Conservation (phyloP, 2,797 vertebrate species). For the Spondyliosoma cantharus region DNA sequence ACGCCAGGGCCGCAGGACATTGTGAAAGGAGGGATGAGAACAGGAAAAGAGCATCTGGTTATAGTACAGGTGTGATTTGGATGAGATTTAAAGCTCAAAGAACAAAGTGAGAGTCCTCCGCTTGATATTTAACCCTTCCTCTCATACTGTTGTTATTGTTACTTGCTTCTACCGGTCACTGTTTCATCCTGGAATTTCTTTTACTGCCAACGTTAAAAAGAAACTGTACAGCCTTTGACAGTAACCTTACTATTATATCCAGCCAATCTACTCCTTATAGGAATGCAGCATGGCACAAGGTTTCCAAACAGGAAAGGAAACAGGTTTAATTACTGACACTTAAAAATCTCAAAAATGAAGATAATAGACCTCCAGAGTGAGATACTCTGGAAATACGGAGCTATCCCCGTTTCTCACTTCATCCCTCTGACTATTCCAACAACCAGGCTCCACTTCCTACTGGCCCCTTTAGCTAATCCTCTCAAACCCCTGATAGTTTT, state of each 20-base stretch:
- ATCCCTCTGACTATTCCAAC: slow-evolving; percentile 41
- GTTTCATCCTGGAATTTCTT: neutral
- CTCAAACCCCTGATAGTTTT: slow-evolving; percentile 77
- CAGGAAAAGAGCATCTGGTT: neutral
- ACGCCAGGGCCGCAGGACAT: slow-evolving; percentile 36
- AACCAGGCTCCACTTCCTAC: slow-evolving; percentile 53
- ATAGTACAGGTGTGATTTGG: slow-evolving; percentile 1
- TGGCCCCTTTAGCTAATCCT: slow-evolving; percentile 71
- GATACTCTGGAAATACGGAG: slow-evolving; percentile 3
- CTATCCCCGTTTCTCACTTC: slow-evolving; percentile 8
- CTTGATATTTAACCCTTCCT: neutral
- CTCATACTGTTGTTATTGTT: neutral
- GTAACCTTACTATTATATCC: neutral
- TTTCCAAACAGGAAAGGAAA: neutral
- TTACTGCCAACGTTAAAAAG: neutral
- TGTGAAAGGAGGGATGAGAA: slow-evolving; percentile 13
- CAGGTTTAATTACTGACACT: neutral
- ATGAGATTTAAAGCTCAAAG: neutral
- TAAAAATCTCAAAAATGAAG: slow-evolving; percentile 3
- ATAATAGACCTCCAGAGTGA: neutral
- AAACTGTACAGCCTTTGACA: neutral
- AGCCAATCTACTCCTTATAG: neutral
- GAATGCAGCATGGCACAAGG: neutral
- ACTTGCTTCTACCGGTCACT: neutral
- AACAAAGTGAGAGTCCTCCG: slow-evolving; percentile 7